Percentiles rank a stretch among this genome's conserved stretches.
Evolutionary conservation across 2,797 vertebrate species (phyloP).

Genomic region (Taeniopygia guttata): DNA sequence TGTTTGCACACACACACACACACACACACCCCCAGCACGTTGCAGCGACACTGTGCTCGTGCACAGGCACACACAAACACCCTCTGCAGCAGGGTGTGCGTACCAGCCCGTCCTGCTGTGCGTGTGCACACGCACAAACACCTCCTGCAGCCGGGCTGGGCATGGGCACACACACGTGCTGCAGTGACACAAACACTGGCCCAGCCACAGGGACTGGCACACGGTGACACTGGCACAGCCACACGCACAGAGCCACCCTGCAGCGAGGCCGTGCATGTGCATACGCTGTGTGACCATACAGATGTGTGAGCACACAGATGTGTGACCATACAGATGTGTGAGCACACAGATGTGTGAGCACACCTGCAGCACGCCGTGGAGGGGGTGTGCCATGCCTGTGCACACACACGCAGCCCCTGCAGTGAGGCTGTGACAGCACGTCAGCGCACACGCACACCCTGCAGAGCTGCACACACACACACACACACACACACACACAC

Average conservation of each 20-base stretch:
- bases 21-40: not conserved
- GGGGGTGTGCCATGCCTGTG: not conserved
- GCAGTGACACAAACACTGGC: not conserved
- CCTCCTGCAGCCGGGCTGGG: not conserved
- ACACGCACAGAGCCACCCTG: not conserved
- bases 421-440: not conserved
- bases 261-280: not conserved
- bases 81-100: not conserved
- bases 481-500: not conserved
- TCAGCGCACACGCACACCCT: not conserved
- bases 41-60: not conserved
- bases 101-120: not conserved
- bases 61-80: not conserved
- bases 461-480: not conserved
- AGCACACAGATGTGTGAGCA: not conserved
- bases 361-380: fast-evolving
- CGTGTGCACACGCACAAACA: not conserved
- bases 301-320: not conserved
- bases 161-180: not conserved
- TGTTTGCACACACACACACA: not conserved
- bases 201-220: not conserved
- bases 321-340: not conserved
- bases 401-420: not conserved
- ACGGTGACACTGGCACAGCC: not conserved
- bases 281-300: not conserved